Evolutionary conservation across 2,113 vertebrate species (phyloP), one percentile per base, ranked within the genome.

Genomic region (Amblyornis subalaris): DNA sequence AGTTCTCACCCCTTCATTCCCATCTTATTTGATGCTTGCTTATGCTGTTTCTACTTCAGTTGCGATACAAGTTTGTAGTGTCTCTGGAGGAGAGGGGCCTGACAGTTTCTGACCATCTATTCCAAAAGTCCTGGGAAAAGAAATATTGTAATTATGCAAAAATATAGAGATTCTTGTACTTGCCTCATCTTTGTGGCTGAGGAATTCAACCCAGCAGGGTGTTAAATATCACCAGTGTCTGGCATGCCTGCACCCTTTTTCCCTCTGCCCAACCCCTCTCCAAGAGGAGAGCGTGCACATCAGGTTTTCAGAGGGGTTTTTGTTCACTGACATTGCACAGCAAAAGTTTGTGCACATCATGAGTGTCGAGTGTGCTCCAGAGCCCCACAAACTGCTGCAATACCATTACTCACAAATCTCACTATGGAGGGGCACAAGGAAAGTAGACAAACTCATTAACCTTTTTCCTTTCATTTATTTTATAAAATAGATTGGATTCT

Each of bases 251-350:
- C 9, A 79, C 16, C 23, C 18, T 50, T 65, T 89, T 57, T 8
- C 7, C 15, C 36, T 14, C 7, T 77, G 42, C 7, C 29, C 44
- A 66, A 8, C 3, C 13, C 51, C 31, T 73, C n/a, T 81, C 15
- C 1, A 0, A 45, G 54, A 57, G 9, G 12, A 40, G 22, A 6
- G 21, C 1, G 2, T 8, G 6, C 17, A 31, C 3, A 1, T 25
- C 4, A 76, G 62, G 14, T 18, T 83, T 79, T 83, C 51, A 55
- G 51, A 47, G 33, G 14, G 15, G 1, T 22, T 74, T 67, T 74
- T 91, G 7, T 29, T 72, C 62, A 19, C 5, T 67, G 54, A 9
- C 14, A 10, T 18, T 31, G 24, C 5, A 6, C 45, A 69, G n/a
- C 10, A 79, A 44, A 69, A 3, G 10, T 60, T 50, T 85, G 62